Conservation (phyloP, 2,113 vertebrate species). For the Rana temporaria region DNA sequence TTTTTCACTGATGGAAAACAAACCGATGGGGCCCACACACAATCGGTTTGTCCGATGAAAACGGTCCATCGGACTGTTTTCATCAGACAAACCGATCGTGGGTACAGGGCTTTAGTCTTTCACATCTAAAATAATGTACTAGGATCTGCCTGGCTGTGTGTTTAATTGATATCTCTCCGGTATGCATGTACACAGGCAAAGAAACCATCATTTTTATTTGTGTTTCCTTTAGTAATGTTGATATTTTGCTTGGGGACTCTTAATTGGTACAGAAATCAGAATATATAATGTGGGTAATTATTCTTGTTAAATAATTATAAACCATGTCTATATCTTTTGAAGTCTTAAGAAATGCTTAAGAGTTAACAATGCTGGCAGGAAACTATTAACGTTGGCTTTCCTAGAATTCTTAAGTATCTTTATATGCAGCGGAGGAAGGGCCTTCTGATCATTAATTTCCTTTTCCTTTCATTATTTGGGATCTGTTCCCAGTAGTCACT, state of each 20-base stretch:
- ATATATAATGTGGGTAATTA: conserved; percentile 1
- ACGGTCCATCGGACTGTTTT: too few species aligned
- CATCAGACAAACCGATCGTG: too few species aligned
- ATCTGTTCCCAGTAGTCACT: conserved; percentile 39
- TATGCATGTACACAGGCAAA: too few species aligned
- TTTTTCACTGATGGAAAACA: too few species aligned
- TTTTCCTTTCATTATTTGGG: conserved; percentile 55
- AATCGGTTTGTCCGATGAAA: too few species aligned
- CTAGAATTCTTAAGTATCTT: conserved; percentile 56
- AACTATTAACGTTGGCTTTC: conserved; percentile 51
- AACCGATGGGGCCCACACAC: too few species aligned
- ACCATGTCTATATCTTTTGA: conserved; percentile 19
- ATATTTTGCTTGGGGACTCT: neutral
- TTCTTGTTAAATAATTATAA: conserved; percentile 42
- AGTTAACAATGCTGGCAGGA: conserved; percentile 27
- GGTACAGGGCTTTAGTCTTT: too few species aligned
- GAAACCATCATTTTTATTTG: too few species aligned
- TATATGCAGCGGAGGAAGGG: conserved; percentile 50
- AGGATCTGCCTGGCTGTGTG: neutral
- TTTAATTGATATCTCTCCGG: too few species aligned
- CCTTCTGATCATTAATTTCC: conserved; percentile 52
- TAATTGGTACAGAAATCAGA: neutral
- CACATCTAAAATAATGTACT: neutral
- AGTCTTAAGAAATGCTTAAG: conserved; percentile 42
- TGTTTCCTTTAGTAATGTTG: neutral